phyloP scores from a whole-genome alignment of 2,113 vertebrate species.

The Phodopus roborovskii region DNA sequence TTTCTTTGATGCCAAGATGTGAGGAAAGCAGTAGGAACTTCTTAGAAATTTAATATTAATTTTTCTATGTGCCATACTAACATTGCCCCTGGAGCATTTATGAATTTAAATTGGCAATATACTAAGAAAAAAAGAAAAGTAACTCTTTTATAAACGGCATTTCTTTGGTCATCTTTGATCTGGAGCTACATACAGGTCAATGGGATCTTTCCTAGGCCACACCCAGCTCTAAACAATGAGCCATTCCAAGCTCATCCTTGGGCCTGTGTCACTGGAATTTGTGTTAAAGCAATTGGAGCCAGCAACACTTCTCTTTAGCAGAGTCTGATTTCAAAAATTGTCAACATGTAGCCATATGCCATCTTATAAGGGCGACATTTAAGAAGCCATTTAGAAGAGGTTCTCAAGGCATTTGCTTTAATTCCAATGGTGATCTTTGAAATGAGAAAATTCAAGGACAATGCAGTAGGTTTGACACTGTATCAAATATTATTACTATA shows the following conservation, averaged over 20 bases:
- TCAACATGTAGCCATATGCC: slow-evolving; percentile 38
- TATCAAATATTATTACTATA: not conserved
- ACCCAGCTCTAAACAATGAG: not conserved
- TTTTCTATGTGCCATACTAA: not conserved
- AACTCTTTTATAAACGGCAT: slow-evolving; percentile 15
- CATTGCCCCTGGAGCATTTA: not conserved
- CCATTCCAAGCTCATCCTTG: not conserved
- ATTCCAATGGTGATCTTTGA: not conserved
- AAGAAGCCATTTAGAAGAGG: slow-evolving; percentile 26
- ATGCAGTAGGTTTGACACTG: not conserved
- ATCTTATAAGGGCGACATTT: slow-evolving; percentile 4
- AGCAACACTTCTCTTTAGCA: not conserved
- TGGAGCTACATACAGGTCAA: not conserved
- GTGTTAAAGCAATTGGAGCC: not conserved
- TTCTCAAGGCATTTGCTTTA: slow-evolving; percentile 26
- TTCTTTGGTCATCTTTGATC: not conserved
- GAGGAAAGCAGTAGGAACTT: not conserved
- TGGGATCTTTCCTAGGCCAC: not conserved
- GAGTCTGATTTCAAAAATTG: slow-evolving; percentile 40
- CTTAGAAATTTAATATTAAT: not conserved
- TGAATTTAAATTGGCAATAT: not conserved
- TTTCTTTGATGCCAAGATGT: not conserved
- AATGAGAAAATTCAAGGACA: slow-evolving; percentile 23
- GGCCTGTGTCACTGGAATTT: not conserved
- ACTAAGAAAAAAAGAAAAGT: not conserved